Evolutionary conservation across 2,888 invertebrate species (phyloP).

Genomic region (Euplexia lucipara): DNA sequence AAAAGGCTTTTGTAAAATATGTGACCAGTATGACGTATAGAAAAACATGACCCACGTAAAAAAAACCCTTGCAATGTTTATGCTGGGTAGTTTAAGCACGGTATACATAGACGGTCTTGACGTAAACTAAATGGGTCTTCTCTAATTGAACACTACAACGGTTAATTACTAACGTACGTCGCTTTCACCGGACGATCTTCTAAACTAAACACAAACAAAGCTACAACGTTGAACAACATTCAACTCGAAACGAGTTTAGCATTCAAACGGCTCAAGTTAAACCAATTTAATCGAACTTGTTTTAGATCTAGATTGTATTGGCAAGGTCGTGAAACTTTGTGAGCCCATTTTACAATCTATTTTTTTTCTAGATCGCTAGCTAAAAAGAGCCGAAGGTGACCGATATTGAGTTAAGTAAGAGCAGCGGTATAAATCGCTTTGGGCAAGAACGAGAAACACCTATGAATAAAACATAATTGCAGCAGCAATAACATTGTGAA

Average conservation of each 20-base stretch:
- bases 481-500: constrained; percentile 22
- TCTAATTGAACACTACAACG: constrained; percentile 74
- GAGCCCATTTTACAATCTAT: constrained; percentile 39
- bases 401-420: constrained; percentile 25
- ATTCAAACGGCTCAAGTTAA: constrained; percentile 76
- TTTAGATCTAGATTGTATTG: constrained; percentile 70
- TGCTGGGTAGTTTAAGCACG: neutral
- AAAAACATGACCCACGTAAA: constrained; percentile 1
- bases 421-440: constrained; percentile 31
- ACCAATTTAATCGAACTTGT: constrained; percentile 74
- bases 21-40: neutral
- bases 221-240: constrained; percentile 75
- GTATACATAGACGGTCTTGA: constrained; percentile 34
- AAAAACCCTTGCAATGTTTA: neutral
- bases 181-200: constrained; percentile 71
- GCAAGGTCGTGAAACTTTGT: constrained; percentile 59
- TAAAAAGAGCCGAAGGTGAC: constrained; percentile 37
- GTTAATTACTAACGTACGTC: constrained; percentile 73
- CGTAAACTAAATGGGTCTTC: constrained; percentile 64
- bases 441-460: constrained; percentile 1
- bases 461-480: constrained; percentile 27
- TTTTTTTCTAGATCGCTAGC: constrained; percentile 34
- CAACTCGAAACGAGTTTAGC: constrained; percentile 75
- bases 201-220: constrained; percentile 78
- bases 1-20: constrained; percentile 28